Conservation (phyloP, 2,113 vertebrate species). For the Sorex fumeus region DNA sequence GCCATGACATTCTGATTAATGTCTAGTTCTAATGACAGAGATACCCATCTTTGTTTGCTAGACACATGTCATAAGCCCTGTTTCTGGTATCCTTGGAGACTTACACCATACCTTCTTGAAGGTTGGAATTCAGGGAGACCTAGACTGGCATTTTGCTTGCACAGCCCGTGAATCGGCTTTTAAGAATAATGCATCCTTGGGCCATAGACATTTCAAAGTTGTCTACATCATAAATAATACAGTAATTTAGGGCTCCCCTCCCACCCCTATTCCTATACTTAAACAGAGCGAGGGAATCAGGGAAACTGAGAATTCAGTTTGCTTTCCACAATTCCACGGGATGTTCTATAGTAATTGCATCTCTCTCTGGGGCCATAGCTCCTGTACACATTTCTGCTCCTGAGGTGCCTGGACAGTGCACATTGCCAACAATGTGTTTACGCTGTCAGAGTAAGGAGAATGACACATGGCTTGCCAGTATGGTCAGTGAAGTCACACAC, state of each 20-base stretch:
- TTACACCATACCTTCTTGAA: neutral
- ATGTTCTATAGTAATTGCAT: neutral
- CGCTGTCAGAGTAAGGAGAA: neutral
- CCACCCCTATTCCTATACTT: neutral
- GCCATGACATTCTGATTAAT: neutral
- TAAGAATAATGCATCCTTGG: neutral
- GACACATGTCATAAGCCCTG: neutral
- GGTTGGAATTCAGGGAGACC: neutral
- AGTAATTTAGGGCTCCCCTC: neutral
- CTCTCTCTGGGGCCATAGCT: neutral
- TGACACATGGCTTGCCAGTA: neutral
- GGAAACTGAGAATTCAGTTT: neutral
- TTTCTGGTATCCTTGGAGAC: neutral
- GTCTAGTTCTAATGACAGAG: neutral
- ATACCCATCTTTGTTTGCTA: neutral
- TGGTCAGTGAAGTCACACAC: neutral
- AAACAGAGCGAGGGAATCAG: neutral
- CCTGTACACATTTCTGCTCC: neutral
- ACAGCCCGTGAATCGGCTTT: neutral
- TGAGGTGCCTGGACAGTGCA: neutral
- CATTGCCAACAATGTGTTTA: neutral
- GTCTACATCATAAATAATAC: constrained; percentile 6
- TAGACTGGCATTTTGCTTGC: too few relatives aligned
- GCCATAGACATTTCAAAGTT: neutral
- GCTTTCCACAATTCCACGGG: neutral